Conservation (phyloP, 1,140 invertebrate species). For the Zelostemma sp. region DNA sequence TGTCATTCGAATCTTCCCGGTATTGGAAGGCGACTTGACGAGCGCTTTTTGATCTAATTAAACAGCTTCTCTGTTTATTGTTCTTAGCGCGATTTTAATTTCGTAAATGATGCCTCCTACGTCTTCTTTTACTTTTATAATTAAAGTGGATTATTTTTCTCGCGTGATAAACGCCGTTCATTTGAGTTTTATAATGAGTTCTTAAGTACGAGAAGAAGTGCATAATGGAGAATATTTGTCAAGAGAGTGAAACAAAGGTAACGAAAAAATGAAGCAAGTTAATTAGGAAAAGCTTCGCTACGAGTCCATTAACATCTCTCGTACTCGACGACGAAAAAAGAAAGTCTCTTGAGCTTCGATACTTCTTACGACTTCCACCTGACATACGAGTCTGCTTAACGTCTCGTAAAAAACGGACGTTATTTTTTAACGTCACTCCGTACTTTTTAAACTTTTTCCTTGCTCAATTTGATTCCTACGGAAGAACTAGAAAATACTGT, state of each 20-base stretch:
- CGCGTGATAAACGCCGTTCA: slow-evolving; percentile 9
- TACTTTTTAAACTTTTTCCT: no score
- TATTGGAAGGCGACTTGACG: not conserved
- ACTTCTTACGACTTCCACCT: not conserved
- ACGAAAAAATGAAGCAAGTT: slow-evolving; percentile 11
- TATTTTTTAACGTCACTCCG: no score
- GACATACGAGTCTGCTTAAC: not conserved
- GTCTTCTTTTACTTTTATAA: not conserved
- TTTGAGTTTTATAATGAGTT: slow-evolving; percentile 12
- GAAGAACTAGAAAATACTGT: no score
- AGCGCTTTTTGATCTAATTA: not conserved
- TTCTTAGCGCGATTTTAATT: not conserved
- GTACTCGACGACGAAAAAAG: not conserved
- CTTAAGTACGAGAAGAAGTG: slow-evolving; percentile 6
- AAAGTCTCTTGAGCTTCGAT: not conserved
- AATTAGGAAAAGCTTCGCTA: slow-evolving; percentile 8
- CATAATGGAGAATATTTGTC: slow-evolving; percentile 12
- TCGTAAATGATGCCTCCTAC: no score
- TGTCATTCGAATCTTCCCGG: not conserved
- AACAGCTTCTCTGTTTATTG: not conserved
- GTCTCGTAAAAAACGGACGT: not conserved
- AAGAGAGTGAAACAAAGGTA: not conserved
- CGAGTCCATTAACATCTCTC: slow-evolving; percentile 5
- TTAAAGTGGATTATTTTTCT: slow-evolving; percentile 8
- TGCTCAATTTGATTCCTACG: no score